A percentile compares a stretch with the other conserved stretches of the same genome.
Evolutionary conservation across 2,888 invertebrate species (phyloP).

Genomic region (Phymatocera aterrima): DNA sequence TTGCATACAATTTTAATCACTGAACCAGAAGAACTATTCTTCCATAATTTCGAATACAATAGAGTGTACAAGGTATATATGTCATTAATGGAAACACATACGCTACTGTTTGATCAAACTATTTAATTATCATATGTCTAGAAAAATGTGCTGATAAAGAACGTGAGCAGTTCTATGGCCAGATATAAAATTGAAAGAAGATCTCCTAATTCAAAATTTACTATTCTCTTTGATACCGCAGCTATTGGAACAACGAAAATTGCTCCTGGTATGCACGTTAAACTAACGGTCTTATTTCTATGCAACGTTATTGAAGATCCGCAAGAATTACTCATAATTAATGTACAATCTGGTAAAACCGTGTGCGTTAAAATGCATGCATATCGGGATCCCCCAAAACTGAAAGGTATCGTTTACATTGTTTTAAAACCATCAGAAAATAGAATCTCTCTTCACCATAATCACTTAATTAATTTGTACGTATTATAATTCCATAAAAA

Average conservation of each 20-base stretch:
- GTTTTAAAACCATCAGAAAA: background rate
- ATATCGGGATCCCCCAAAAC: constrained; percentile 69
- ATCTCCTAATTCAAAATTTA: constrained; percentile 65
- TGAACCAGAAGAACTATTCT: constrained; percentile 64
- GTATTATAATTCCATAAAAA: background rate
- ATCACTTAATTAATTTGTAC: background rate
- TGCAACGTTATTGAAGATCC: constrained; percentile 66
- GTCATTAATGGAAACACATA: constrained; percentile 43
- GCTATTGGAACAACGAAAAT: constrained; percentile 57
- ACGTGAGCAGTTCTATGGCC: constrained; percentile 62
- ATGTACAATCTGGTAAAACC: constrained; percentile 65
- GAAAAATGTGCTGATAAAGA: constrained; percentile 60
- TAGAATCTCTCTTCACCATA: background rate
- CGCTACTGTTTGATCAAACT: constrained; percentile 51
- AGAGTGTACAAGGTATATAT: constrained; percentile 67
- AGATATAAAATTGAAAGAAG: constrained; percentile 62
- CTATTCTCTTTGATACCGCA: constrained; percentile 56
- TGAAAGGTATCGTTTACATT: constrained; percentile 61
- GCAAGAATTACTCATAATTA: constrained; percentile 66
- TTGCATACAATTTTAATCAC: constrained; percentile 60
- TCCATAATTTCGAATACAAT: constrained; percentile 69
- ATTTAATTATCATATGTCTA: constrained; percentile 45
- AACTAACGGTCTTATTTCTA: constrained; percentile 67
- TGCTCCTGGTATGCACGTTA: constrained; percentile 73
- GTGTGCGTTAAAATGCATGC: constrained; percentile 64